phyloP scores from a whole-genome alignment of 2,888 invertebrate species.

The Drosophila rubida region DNA sequence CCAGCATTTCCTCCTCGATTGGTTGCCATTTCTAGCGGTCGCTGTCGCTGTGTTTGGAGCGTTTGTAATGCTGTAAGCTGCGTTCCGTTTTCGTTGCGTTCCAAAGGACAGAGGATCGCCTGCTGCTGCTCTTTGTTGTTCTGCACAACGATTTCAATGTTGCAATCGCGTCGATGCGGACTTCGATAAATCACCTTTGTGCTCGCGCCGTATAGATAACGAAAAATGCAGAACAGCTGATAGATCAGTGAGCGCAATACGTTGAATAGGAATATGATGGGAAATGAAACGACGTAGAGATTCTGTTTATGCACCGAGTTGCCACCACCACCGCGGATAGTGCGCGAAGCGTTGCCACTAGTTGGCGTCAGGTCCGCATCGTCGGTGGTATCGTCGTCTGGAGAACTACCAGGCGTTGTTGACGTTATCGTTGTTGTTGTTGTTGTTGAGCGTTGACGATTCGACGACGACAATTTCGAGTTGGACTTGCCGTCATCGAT shows the following conservation, averaged over 20 bases:
- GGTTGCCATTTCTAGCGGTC: slow-evolving; percentile 82
- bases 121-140: slow-evolving; percentile 70
- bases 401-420: slow-evolving; percentile 76
- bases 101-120: slow-evolving; percentile 42
- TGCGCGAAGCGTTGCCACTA: slow-evolving; percentile 52
- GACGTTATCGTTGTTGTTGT: slow-evolving; percentile 22
- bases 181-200: slow-evolving; percentile 89
- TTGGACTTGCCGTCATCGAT: slow-evolving; percentile 77
- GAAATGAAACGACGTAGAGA: slow-evolving; percentile 94
- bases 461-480: slow-evolving; percentile 45
- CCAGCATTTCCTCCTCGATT: slow-evolving; percentile 50
- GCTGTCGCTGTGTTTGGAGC: slow-evolving; percentile 57
- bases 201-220: slow-evolving; percentile 93
- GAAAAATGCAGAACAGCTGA: slow-evolving; percentile 94
- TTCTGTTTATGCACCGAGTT: slow-evolving; percentile 94
- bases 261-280: slow-evolving; percentile 94
- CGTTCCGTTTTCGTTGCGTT: slow-evolving; percentile 28
- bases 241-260: slow-evolving; percentile 92
- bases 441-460: slow-evolving; percentile 44
- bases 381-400: slow-evolving; percentile 78
- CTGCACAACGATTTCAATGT: slow-evolving; percentile 87
- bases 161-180: slow-evolving; percentile 85
- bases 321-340: slow-evolving; percentile 37
- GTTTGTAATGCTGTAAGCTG: slow-evolving; percentile 30
- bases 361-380: slow-evolving; percentile 70